Conservation (phyloP, 2,797 vertebrate genomes). For the Ctenopoma kingsleyae region DNA sequence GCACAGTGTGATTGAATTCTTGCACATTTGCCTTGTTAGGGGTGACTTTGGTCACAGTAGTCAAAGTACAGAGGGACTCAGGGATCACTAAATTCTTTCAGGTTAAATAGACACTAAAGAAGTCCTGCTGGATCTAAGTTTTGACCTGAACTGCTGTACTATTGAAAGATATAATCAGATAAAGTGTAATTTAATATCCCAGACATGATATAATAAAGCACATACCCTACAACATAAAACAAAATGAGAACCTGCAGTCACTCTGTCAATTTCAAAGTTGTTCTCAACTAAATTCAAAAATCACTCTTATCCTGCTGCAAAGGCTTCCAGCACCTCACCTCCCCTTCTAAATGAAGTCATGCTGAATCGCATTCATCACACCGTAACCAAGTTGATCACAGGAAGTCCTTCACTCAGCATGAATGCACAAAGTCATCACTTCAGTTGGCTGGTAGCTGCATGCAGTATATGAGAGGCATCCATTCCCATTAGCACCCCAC, state of each 20-base stretch:
- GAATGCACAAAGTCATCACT: constrained; percentile 73
- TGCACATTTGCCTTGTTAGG: neutral
- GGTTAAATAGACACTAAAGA: neutral
- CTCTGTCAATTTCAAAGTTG: constrained; percentile 27
- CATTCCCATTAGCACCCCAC: constrained; percentile 75
- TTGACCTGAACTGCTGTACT: neutral
- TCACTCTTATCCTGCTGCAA: constrained; percentile 19
- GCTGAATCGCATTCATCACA: constrained; percentile 67
- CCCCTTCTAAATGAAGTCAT: constrained; percentile 54
- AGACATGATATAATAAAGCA: neutral
- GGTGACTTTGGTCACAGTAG: too few species aligned
- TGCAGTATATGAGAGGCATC: constrained; percentile 73
- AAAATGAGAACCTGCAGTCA: constrained; percentile 13
- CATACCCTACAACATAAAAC: neutral
- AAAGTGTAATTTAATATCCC: neutral
- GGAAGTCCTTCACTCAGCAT: constrained; percentile 67
- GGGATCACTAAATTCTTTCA: neutral
- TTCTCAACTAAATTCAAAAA: constrained; percentile 37
- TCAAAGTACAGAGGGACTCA: too few species aligned
- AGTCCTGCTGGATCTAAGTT: neutral
- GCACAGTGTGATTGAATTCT: neutral
- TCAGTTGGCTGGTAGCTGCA: constrained; percentile 61
- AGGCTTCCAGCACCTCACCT: constrained; percentile 24
- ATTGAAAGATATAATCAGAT: neutral
- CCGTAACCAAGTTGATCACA: constrained; percentile 70